These are phyloP conservation scores for Psilopsiagon aymara DNA, from an alignment of 2,113 vertebrate species.

Conservation along the genomic window DNA sequence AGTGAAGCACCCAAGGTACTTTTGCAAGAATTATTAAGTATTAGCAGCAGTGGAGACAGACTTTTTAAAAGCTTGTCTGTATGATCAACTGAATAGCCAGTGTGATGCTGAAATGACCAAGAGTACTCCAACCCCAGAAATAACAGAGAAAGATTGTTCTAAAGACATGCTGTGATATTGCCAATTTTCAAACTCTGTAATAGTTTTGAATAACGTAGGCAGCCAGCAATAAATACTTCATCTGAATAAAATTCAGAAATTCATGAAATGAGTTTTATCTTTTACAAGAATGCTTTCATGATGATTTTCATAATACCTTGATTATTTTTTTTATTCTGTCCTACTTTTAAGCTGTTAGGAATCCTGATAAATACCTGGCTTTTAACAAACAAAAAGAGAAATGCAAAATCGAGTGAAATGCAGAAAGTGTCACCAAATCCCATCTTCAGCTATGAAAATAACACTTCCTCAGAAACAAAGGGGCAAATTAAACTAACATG, in stretches of 20 bases:
- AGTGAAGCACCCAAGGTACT: background rate
- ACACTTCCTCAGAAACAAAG: background rate
- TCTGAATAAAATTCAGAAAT: too few relatives aligned
- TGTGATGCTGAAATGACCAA: background rate
- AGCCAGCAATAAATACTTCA: background rate
- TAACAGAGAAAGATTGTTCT: background rate
- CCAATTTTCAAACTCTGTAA: background rate
- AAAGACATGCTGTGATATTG: background rate
- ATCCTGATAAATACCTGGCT: background rate
- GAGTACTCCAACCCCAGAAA: background rate
- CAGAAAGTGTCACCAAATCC: background rate
- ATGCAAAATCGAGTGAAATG: background rate
- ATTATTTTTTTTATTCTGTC: background rate
- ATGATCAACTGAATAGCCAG: background rate
- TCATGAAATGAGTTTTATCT: background rate
- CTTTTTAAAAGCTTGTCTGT: background rate
- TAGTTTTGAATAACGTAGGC: background rate
- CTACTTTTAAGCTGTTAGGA: background rate
- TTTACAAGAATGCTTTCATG: background rate
- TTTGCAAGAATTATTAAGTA: background rate
- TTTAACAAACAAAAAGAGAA: background rate
- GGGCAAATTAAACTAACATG: background rate
- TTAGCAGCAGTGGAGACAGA: background rate
- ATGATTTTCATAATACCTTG: background rate
- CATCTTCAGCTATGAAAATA: background rate